phyloP scores from a whole-genome alignment of 2,888 invertebrate species.

The Tiphia femorata region DNA sequence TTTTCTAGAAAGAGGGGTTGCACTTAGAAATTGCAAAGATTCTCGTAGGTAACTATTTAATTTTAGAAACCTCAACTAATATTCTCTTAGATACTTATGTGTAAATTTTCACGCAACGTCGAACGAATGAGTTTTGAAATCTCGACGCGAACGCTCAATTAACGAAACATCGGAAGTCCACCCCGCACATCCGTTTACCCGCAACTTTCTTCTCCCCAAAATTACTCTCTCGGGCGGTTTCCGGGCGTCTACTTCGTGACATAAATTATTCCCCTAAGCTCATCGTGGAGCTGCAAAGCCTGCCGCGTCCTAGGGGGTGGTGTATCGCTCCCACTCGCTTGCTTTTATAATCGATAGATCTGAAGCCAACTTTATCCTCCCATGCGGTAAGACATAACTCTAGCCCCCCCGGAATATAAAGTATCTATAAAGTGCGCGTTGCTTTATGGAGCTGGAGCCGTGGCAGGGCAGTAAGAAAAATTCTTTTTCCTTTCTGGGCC shows the following conservation, averaged over 20 bases:
- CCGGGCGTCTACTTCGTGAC: not conserved
- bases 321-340: not conserved
- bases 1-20: no score
- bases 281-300: conserved; percentile 1
- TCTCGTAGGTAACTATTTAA: no score
- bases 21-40: no score
- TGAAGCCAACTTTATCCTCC: not conserved
- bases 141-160: no score
- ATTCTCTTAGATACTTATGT: no score
- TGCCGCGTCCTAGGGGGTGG: not conserved
- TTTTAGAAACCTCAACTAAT: no score
- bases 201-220: not conserved
- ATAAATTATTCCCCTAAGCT: conserved; percentile 6
- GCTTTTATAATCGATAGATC: conserved; percentile 8
- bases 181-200: no score
- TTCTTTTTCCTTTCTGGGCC: not conserved
- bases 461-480: not conserved
- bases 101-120: no score
- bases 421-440: conserved; percentile 5
- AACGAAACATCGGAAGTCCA: no score
- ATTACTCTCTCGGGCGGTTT: not conserved
- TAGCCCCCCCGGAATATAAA: conserved; percentile 4
- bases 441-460: conserved; percentile 7
- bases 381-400: not conserved
- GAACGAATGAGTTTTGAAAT: no score